Evolutionary conservation across 2,113 vertebrate species (phyloP).

Genomic region (Phoxinus phoxinus): DNA sequence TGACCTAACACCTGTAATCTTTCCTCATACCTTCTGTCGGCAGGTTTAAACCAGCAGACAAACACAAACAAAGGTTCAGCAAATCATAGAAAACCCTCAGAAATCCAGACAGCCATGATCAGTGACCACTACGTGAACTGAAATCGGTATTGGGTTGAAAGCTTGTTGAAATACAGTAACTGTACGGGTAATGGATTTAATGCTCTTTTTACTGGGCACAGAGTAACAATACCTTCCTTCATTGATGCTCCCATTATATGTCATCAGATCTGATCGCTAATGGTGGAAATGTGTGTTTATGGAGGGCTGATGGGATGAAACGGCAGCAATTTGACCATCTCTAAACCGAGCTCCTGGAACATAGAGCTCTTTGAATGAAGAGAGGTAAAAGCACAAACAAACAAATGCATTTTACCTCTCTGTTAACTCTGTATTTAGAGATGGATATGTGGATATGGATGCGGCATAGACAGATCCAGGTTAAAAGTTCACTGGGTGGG

Average conservation of each 20-base stretch:
- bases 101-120: constrained; percentile 1
- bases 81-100: constrained; percentile 9
- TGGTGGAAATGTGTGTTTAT: constrained; percentile 38
- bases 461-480: background rate
- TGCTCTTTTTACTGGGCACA: constrained; percentile 17
- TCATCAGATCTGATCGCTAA: constrained; percentile 38
- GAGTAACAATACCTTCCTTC: constrained; percentile 30
- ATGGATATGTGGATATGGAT: background rate
- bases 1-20: constrained; percentile 37
- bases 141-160: background rate
- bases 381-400: constrained; percentile 18
- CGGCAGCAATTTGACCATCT: constrained; percentile 34
- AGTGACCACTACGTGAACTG: background rate
- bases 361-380: constrained; percentile 20
- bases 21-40: constrained; percentile 13
- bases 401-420: background rate
- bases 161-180: constrained; percentile 18
- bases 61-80: constrained; percentile 8
- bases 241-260: constrained; percentile 39
- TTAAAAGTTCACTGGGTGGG: background rate
- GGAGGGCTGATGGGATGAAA: constrained; percentile 37
- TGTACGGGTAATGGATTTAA: background rate
- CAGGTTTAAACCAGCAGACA: constrained; percentile 9
- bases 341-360: background rate
- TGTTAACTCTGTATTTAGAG: background rate